Conservation (phyloP, 2,113 vertebrate species). For the Psilopsiagon aymara region DNA sequence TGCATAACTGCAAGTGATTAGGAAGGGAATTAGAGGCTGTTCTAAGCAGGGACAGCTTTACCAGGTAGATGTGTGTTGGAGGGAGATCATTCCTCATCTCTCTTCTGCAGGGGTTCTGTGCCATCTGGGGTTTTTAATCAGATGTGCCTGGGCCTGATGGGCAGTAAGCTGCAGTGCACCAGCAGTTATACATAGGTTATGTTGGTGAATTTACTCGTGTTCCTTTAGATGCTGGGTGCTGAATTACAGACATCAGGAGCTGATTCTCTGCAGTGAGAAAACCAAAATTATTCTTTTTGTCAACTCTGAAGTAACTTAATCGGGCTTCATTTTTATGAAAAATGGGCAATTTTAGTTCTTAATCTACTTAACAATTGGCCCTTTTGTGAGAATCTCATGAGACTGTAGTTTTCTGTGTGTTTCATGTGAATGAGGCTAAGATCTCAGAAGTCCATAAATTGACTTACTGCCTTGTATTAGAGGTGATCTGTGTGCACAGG, state of each 20-base stretch:
- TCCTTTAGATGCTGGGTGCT: background rate
- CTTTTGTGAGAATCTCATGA: background rate
- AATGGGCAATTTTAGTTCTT: background rate
- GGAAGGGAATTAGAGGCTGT: background rate
- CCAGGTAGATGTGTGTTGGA: background rate
- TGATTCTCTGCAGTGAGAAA: background rate
- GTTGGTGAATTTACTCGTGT: background rate
- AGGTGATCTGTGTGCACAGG: fast-evolving
- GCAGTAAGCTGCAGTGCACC: background rate
- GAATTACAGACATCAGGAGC: background rate
- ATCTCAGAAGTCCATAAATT: background rate
- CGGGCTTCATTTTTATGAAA: background rate
- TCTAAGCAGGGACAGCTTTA: background rate
- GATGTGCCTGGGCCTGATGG: fast-evolving
- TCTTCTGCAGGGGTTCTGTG: background rate
- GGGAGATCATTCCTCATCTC: background rate
- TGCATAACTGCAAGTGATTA: background rate
- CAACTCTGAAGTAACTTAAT: background rate
- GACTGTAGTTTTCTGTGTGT: background rate
- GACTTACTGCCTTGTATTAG: background rate
- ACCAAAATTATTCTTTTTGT: background rate
- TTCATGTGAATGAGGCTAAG: background rate
- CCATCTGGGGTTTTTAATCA: background rate
- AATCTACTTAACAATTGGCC: background rate
- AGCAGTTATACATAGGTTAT: background rate